Percentiles rank a stretch among this genome's conserved stretches.
Evolutionary conservation across 2,888 invertebrate species (phyloP).

Genomic region (Morpho deidamia): DNA sequence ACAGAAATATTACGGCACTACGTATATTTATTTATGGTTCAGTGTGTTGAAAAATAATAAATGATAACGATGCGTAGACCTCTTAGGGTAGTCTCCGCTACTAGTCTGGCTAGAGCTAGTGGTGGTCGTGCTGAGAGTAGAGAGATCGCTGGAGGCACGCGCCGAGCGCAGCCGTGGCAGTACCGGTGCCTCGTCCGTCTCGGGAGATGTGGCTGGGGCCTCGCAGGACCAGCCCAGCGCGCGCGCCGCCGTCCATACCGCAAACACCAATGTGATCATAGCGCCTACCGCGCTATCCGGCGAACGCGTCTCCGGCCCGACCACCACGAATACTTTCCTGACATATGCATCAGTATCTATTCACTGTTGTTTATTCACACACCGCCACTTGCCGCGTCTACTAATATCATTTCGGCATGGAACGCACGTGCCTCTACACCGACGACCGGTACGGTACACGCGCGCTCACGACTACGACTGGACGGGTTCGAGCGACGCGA

Average conservation of each 20-base stretch:
- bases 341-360: slow-evolving; percentile 50
- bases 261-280: slow-evolving; percentile 81
- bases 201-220: slow-evolving; percentile 46
- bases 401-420: slow-evolving; percentile 27
- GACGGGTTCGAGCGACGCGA: slow-evolving; percentile 44
- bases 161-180: slow-evolving; percentile 69
- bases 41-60: slow-evolving; percentile 1
- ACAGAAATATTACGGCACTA: too few relatives aligned
- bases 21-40: background rate
- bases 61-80: slow-evolving; percentile 44
- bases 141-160: slow-evolving; percentile 71
- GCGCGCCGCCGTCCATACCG: slow-evolving; percentile 81
- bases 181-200: slow-evolving; percentile 60
- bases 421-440: slow-evolving; percentile 43
- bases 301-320: slow-evolving; percentile 47
- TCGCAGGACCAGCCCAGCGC: slow-evolving; percentile 73
- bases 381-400: slow-evolving; percentile 9
- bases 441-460: slow-evolving; percentile 54
- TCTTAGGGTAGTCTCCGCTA: slow-evolving; percentile 64
- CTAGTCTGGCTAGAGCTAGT: slow-evolving; percentile 71
- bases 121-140: slow-evolving; percentile 70
- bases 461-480: slow-evolving; percentile 60
- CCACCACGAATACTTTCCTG: slow-evolving; percentile 44
- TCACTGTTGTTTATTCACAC: slow-evolving; percentile 31
- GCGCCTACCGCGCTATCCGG: slow-evolving; percentile 54